Conservation (phyloP, 2,113 vertebrate species). For the Daubentonia madagascariensis region DNA sequence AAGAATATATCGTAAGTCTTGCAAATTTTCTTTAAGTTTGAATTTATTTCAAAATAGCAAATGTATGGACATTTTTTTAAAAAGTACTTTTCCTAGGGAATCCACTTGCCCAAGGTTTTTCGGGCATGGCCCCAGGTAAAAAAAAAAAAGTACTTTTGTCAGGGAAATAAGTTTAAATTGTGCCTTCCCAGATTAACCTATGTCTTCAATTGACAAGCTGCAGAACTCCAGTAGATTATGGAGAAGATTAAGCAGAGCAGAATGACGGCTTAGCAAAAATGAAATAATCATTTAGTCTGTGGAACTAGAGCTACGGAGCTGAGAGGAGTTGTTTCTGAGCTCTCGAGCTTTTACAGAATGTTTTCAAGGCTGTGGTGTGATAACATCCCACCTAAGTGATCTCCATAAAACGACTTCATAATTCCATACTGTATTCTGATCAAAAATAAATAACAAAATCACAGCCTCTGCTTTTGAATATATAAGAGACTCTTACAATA, state of each 20-base stretch:
- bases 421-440: neutral
- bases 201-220: neutral
- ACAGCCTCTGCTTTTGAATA: neutral
- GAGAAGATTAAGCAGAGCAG: neutral
- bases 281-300: neutral
- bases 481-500: neutral
- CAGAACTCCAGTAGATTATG: neutral
- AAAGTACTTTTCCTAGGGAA: no score
- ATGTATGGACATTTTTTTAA: neutral
- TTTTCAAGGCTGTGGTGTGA: neutral
- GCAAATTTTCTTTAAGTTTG: neutral
- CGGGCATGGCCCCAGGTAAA: no score
- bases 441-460: neutral
- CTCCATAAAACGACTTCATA: neutral
- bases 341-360: neutral
- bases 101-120: no score
- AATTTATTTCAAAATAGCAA: neutral
- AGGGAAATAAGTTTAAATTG: neutral
- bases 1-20: no score
- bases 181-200: neutral
- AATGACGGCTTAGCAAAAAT: neutral
- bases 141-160: neutral
- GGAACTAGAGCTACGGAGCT: neutral
- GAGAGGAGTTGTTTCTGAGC: neutral
- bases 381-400: neutral